Conservation (phyloP, 2,113 vertebrate species). For the Cololabis saira region DNA sequence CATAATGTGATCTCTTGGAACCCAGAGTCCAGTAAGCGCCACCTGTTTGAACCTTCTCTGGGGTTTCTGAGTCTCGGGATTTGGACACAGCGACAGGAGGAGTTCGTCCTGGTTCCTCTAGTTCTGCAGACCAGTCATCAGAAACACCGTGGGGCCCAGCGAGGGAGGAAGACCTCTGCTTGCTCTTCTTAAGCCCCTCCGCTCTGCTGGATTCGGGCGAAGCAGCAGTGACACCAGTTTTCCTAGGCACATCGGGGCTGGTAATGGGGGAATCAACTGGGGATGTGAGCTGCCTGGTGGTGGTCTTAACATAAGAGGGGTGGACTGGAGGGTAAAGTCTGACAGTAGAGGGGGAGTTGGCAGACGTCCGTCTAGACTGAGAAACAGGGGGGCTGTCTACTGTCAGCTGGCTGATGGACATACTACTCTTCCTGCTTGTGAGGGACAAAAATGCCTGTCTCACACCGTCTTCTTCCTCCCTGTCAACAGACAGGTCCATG, state of each 20-base stretch:
- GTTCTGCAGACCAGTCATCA: conserved; percentile 85
- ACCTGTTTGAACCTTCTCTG: conserved; percentile 57
- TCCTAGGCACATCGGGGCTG: conserved; percentile 84
- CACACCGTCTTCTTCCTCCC: conserved; percentile 41
- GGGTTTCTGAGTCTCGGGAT: conserved; percentile 64
- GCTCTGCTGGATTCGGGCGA: conserved; percentile 40
- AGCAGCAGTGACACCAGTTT: conserved; percentile 54
- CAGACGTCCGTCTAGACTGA: conserved; percentile 63
- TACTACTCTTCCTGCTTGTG: conserved; percentile 66
- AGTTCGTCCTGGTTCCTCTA: conserved; percentile 57
- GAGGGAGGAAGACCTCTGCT: conserved; percentile 85
- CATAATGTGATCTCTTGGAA: conserved; percentile 76
- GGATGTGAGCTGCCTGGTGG: conserved; percentile 93
- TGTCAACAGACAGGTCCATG: conserved; percentile 65
- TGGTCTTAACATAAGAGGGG: conserved; percentile 94
- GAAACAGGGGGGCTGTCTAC: conserved; percentile 67
- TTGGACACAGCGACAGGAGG: conserved; percentile 68
- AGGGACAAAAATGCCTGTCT: conserved; percentile 56
- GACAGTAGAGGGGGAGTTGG: conserved; percentile 65
- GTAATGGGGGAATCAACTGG: conserved; percentile 86
- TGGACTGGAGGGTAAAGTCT: conserved; percentile 88
- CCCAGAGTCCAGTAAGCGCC: conserved; percentile 76
- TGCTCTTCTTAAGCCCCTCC: conserved; percentile 68
- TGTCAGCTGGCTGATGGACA: conserved; percentile 56
- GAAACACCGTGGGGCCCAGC: conserved; percentile 82